Percentiles rank a stretch among this genome's conserved stretches.
Conservation (phyloP, 2,113 vertebrate species). For the Neolamprologus falcicula region DNA sequence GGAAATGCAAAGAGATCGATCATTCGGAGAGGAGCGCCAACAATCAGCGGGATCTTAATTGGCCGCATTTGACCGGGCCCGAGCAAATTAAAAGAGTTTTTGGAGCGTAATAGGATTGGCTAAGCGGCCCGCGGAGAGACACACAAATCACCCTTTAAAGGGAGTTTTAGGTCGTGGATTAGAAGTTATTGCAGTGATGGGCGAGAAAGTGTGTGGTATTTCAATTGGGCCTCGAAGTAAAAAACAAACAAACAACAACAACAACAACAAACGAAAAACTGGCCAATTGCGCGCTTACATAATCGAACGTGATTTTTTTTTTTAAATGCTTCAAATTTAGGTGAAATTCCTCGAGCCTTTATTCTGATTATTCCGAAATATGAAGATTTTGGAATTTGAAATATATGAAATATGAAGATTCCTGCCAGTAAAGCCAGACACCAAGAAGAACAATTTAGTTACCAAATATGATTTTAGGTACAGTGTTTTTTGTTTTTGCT, state of each 20-base stretch:
- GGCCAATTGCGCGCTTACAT: not conserved
- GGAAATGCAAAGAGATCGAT: slow-evolving; percentile 90
- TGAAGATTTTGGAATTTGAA: not conserved
- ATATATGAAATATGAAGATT: not conserved
- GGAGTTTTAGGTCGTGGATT: not conserved
- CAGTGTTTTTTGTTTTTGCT: not conserved
- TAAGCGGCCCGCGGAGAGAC: not conserved
- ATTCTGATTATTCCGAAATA: not conserved
- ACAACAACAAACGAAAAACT: not conserved
- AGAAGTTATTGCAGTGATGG: not conserved
- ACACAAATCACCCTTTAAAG: not conserved
- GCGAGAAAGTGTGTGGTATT: not conserved
- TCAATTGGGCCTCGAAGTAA: not conserved
- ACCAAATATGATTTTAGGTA: not conserved
- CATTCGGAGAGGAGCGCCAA: slow-evolving; percentile 80
- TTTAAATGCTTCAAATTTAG: not conserved
- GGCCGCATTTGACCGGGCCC: slow-evolving; percentile 82
- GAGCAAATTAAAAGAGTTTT: slow-evolving; percentile 42
- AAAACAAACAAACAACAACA: not conserved
- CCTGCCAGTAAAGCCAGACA: not conserved
- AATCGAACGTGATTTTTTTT: not conserved
- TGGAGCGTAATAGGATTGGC: slow-evolving; percentile 3
- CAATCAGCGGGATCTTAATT: slow-evolving; percentile 91
- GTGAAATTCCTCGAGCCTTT: not conserved
- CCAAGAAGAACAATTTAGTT: not conserved